Conservation (phyloP, 1,140 invertebrate genomes). For the Chionoecetes opilio region DNA sequence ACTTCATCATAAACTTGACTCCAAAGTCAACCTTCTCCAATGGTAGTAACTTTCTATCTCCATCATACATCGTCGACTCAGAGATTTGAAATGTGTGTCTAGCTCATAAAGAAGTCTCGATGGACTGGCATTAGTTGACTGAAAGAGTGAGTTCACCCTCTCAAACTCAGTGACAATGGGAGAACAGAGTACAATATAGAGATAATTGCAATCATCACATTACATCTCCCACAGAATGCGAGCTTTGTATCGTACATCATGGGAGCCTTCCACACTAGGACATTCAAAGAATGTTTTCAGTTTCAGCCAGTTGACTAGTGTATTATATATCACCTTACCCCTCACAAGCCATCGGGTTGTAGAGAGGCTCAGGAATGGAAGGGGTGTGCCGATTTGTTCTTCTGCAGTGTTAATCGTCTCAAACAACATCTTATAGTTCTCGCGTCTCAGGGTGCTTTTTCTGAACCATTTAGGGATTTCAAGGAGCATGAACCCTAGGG, state of each 20-base stretch:
- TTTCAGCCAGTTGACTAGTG: slow-evolving; percentile 48
- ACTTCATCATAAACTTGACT: slow-evolving; percentile 57
- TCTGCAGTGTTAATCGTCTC: slow-evolving; percentile 62
- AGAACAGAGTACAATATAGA: slow-evolving; percentile 57
- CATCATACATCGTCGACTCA: slow-evolving; percentile 52
- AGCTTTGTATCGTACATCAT: slow-evolving; percentile 66
- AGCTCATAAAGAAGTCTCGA: slow-evolving; percentile 62
- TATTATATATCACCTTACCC: slow-evolving; percentile 61
- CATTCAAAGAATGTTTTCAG: slow-evolving; percentile 64
- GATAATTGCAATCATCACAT: slow-evolving; percentile 56
- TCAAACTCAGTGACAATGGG: too few relatives aligned
- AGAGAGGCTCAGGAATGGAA: slow-evolving; percentile 66
- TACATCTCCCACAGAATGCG: slow-evolving; percentile 54
- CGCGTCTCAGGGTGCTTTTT: slow-evolving; percentile 68
- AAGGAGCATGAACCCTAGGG: slow-evolving; percentile 61
- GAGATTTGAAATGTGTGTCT: slow-evolving; percentile 61
- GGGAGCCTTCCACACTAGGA: slow-evolving; percentile 42
- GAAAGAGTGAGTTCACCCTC: slow-evolving; percentile 58
- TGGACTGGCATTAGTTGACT: slow-evolving; percentile 66
- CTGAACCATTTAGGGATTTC: slow-evolving; percentile 71
- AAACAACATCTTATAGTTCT: slow-evolving; percentile 67
- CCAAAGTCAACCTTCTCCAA: slow-evolving; percentile 64
- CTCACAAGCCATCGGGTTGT: slow-evolving; percentile 68
- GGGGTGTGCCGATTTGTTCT: slow-evolving; percentile 49
- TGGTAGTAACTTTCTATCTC: slow-evolving; percentile 34